Base-by-base conservation (phyloP, 1,140 invertebrate genomes). In the Pachyrhynchus sulphureomaculatus region DNA sequence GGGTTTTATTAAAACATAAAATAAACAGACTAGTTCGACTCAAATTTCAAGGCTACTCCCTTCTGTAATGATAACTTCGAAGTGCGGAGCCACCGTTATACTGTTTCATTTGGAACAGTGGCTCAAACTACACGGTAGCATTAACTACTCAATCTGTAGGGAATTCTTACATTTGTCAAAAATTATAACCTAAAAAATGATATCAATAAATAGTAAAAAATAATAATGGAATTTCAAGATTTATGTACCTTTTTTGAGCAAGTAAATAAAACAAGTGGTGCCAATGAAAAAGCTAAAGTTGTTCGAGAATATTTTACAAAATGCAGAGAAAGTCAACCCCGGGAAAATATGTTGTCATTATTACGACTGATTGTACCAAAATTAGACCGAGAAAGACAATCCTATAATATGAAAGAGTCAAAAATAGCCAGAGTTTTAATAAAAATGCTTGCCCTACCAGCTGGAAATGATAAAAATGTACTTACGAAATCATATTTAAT, bases 291-390 rank as follows among this genome's bases (percentile, higher is more conserved):
- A 70, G 23, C 34, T 5, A 49, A 51, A 29, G 15, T 63, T 10
- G 55, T 71, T 10, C 29, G 47, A 49, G 44, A 62, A 21, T 66
- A 62, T 41, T 65, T 72, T 23, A 18, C 51, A 54, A 54, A 52
- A 29, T 55, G 68, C 18, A 59, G 65, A 18, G 24, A 65, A 26
- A 45, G 42, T 36, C 37, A 56, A 20, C n/a, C 10, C 2, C 29
- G 51, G 41, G 63, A 51, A 23, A 39, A 47, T 12, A 83, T 92
- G 47, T 92, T 84, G 78, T 81, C 86, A 18, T 78, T 88, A 5
- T 73, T 93, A 59, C 79, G 92, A 63, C 76, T 93, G 12, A 72
- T 94, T 6, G 67, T 94, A 4, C 89, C 91, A 5, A 74, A 81
- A 34, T 73, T 84, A 9, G 92, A 91, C 65, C 79, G 82, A 56